Evolutionary conservation across 2,888 invertebrate species (phyloP).

Genomic region (Hyposoter dolosus): DNA sequence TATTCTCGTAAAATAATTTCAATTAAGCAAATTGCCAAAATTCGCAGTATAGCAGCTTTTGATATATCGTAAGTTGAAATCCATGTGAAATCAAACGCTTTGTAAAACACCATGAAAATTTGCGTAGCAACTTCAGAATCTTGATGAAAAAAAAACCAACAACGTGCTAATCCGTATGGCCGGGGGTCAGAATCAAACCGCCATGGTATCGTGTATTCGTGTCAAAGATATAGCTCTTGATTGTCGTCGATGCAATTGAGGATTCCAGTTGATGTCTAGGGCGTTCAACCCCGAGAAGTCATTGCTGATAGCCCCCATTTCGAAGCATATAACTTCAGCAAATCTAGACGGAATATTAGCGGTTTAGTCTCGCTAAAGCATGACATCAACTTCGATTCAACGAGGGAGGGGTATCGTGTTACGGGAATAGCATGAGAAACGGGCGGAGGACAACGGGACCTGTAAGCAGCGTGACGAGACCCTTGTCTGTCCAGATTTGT

Average conservation of each 20-base stretch:
- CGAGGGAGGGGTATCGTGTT: conserved; percentile 65
- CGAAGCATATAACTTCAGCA: conserved; percentile 40
- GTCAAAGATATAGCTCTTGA: background rate
- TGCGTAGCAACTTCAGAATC: background rate
- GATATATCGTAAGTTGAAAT: too few relatives aligned
- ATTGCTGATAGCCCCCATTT: background rate
- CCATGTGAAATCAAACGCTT: background rate
- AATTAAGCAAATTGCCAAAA: background rate
- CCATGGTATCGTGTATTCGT: background rate
- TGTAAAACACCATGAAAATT: background rate
- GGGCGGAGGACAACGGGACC: conserved; percentile 70
- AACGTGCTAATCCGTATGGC: too few relatives aligned
- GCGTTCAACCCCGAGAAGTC: background rate
- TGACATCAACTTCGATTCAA: conserved; percentile 69
- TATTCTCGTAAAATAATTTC: background rate
- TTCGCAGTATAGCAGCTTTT: too few relatives aligned
- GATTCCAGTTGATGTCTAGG: background rate
- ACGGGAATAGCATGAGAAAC: conserved; percentile 68
- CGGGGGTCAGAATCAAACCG: background rate
- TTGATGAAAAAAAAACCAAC: too few relatives aligned
- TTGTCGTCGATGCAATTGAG: background rate
- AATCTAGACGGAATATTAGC: conserved; percentile 8
- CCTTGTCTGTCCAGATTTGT: conserved; percentile 41
- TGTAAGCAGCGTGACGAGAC: conserved; percentile 64
- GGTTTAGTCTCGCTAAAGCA: conserved; percentile 56